Base-by-base conservation (phyloP, 2,888 invertebrate species). In the Salticus scenicus region DNA sequence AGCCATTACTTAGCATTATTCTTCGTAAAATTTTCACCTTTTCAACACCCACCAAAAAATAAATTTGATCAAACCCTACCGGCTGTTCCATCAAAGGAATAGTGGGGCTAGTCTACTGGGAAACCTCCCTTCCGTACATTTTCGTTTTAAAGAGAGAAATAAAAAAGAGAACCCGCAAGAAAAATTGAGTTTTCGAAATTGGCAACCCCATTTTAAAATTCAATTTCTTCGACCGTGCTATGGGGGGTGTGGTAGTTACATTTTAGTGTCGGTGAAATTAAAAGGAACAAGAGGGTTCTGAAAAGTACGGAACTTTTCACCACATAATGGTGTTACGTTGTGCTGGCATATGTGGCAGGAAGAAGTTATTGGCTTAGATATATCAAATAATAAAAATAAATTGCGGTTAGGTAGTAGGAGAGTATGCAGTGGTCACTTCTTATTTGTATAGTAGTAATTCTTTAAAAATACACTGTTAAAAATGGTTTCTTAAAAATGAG, bases 191-290 rank as follows among this genome's bases (percentile, higher is more conserved):
- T 81, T 77, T 67, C 67, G 63, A 84, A 84, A 84, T 72, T 73
- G 57, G 57, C 57, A 57, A 84, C 77, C 83, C 73, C 51, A n/a
- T 57, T 37, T 84, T 73, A 66, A 84, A 84, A 84, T 84, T 71
- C 66, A 84, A 84, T 84, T 84, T 84, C 57, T 42, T 33, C 66
- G 30, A 71, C 57, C 77, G 77, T 57, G 57, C 24, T 57, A 57
- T 2, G 57, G 57, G 57, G 57, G 66, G 20, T 51, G 47, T 12
- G 51, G 69, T 31, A 47, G 71, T 63, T 51, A 20, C 76, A 41
- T 76, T 83, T 84, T 73, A 84, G 67, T 77, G 75, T 72, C 83
- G 83, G 83, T 77, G 66, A 77, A 84, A 84, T 84, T 84, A 84
- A 84, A 84, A 84, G 77, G 57, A 42, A 37, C 27, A 47, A n/a